Base-by-base conservation (phyloP, 2,113 vertebrate species). In the Silurus meridionalis region DNA sequence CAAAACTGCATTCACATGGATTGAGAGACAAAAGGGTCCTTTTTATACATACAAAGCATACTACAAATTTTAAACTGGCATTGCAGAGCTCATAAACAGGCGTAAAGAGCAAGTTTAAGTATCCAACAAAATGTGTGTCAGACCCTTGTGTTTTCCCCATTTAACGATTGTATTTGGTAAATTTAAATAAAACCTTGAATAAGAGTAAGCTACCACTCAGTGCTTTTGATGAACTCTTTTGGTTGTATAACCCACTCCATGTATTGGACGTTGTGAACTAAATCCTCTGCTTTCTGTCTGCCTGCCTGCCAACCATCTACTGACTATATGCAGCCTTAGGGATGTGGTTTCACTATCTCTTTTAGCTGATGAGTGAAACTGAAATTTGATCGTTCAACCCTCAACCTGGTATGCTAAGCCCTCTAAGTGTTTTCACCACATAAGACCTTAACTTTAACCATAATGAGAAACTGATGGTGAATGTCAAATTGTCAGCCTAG, bases 371-470 rank as follows among this genome's bases (percentile, higher is more conserved):
- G 6, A 79, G 10, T 67, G 21, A 85, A 78, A 85, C 1, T 64
- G 72, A 77, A 67, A 85, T 66, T 48, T 55, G 74, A 85, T n/a
- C n/a, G 6, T 78, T 23, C 50, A 53, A 83, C 52, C n/a, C 64
- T 69, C 8, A 83, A 5, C 50, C 52, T 66, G 72, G 60, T 61
- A 78, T n/a, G 28, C 67, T 66, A 66, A 79, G 25, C 75, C 58
- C 50, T 64, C 52, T 63, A 79, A 79, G 71, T 77, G 83, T 55
- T 46, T 55, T 37, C 50, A 55, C 60, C 50, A 46, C 58, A 80
- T 55, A 13, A 46, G 21, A 78, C 57, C 19, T 46, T 37, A 17
- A 66, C 17, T 28, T 66, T 67, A 28, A 64, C 57, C 46, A 75
- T 75, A 66, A 64, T 46, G 46, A 85, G 60, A 78, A 64, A 19